Percentiles rank a stretch among this genome's conserved stretches.
Evolutionary conservation across 1,140 invertebrate genomes (phyloP).

Genomic region (Bradynema listronoti): DNA sequence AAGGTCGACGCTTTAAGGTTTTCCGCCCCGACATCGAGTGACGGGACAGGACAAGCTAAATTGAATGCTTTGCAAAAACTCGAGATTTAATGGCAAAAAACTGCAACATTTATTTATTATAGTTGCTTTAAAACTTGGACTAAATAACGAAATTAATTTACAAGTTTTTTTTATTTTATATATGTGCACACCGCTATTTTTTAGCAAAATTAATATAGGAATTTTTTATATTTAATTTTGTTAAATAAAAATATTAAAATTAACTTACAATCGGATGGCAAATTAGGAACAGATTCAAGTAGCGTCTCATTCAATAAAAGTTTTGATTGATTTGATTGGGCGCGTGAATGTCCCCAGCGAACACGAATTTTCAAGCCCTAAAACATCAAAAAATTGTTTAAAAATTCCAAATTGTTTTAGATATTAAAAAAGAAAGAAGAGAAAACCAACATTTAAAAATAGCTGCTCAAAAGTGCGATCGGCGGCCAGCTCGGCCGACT

Average conservation of each 20-base stretch:
- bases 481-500: conserved; percentile 81
- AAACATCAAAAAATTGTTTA: conserved; percentile 55
- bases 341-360: conserved; percentile 73
- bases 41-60: conserved; percentile 6
- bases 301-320: conserved; percentile 16
- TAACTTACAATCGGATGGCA: conserved; percentile 46
- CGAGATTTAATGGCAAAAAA: too few relatives aligned
- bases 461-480: conserved; percentile 94
- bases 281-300: conserved; percentile 49
- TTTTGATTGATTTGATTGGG: conserved; percentile 27
- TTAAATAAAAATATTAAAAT: neutral
- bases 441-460: conserved; percentile 59
- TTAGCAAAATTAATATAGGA: too few relatives aligned
- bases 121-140: conserved; percentile 8
- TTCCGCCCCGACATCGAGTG: neutral
- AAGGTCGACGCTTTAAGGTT: neutral
- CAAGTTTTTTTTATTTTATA: too few relatives aligned
- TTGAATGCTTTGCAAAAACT: neutral
- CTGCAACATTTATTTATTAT: neutral
- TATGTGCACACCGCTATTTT: too few relatives aligned
- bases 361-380: conserved; percentile 79
- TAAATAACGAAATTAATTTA: too few relatives aligned
- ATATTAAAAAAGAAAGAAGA: neutral
- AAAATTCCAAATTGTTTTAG: conserved; percentile 58
- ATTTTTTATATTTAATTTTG: too few relatives aligned